Percentiles rank a stretch among this genome's conserved stretches.
Evolutionary conservation across 2,888 invertebrate genomes (phyloP).

Genomic region (Frankliniella fusca): DNA sequence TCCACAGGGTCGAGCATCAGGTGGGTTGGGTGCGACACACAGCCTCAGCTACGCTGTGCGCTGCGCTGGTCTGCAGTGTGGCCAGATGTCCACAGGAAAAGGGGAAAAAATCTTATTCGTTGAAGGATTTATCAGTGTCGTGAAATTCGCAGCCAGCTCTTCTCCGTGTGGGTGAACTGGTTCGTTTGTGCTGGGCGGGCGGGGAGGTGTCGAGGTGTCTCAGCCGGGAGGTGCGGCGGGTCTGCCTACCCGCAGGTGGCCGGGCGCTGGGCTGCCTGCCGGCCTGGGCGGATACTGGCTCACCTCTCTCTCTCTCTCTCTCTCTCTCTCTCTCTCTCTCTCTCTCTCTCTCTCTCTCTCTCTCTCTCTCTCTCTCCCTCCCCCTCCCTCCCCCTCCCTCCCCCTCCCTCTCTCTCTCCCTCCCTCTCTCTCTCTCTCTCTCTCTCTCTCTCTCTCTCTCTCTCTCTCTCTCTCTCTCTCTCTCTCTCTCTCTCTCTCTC

Average conservation of each 20-base stretch:
- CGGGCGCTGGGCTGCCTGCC: background rate
- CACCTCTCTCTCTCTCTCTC: too few relatives aligned
- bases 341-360: background rate
- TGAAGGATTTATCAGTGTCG: too few relatives aligned
- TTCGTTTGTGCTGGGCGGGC: too few relatives aligned
- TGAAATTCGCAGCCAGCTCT: too few relatives aligned
- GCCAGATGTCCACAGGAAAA: too few relatives aligned
- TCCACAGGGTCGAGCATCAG: too few relatives aligned
- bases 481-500: background rate
- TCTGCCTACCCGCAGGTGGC: background rate
- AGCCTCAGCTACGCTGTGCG: too few relatives aligned
- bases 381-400: background rate
- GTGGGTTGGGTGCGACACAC: too few relatives aligned
- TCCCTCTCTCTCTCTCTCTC: slow-evolving; percentile 15
- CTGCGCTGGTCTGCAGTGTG: too few relatives aligned
- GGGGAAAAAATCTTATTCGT: too few relatives aligned
- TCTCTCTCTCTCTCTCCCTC: background rate
- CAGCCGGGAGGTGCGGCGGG: background rate
- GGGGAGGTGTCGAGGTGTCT: too few relatives aligned
- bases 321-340: background rate
- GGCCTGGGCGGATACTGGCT: background rate
- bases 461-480: slow-evolving; percentile 14
- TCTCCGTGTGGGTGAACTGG: too few relatives aligned
- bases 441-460: slow-evolving; percentile 18
- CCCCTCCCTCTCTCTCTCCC: background rate